Conservation (phyloP, 2,797 vertebrate genomes). For the Phrynocephalus vlangalii region DNA sequence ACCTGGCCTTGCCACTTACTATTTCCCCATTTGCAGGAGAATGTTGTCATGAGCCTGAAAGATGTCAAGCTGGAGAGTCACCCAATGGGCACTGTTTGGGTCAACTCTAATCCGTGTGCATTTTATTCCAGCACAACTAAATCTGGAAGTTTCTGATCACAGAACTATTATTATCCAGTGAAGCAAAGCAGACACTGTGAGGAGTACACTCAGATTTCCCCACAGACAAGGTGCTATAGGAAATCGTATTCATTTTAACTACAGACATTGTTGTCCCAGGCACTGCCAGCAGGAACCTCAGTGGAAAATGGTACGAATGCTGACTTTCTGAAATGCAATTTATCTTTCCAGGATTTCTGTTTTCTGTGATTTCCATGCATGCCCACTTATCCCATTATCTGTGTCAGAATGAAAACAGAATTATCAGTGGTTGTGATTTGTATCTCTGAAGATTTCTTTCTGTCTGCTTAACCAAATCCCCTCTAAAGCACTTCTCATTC, state of each 20-base stretch:
- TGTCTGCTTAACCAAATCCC: conserved; percentile 71
- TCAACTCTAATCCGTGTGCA: too few species aligned
- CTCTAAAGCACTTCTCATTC: conserved; percentile 74
- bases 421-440: conserved; percentile 72
- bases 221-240: conserved; percentile 2
- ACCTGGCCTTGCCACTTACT: too few species aligned
- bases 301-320: conserved; percentile 52
- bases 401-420: conserved; percentile 78
- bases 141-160: too few species aligned
- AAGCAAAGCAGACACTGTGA: not conserved
- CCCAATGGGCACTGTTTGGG: too few species aligned
- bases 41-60: too few species aligned
- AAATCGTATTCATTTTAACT: conserved; percentile 20
- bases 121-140: too few species aligned
- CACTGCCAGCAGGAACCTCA: conserved; percentile 68
- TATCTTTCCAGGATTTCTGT: conserved; percentile 69
- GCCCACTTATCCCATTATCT: conserved; percentile 77
- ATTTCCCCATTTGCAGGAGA: too few species aligned
- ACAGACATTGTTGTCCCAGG: conserved; percentile 58
- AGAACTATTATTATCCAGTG: not conserved
- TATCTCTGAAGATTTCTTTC: conserved; percentile 74
- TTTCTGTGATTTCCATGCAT: conserved; percentile 76
- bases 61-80: too few species aligned
- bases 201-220: not conserved
- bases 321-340: conserved; percentile 61